These are phyloP conservation scores for Falco naumanni DNA, from an alignment of 2,797 vertebrate species.

Conservation along the genomic window DNA sequence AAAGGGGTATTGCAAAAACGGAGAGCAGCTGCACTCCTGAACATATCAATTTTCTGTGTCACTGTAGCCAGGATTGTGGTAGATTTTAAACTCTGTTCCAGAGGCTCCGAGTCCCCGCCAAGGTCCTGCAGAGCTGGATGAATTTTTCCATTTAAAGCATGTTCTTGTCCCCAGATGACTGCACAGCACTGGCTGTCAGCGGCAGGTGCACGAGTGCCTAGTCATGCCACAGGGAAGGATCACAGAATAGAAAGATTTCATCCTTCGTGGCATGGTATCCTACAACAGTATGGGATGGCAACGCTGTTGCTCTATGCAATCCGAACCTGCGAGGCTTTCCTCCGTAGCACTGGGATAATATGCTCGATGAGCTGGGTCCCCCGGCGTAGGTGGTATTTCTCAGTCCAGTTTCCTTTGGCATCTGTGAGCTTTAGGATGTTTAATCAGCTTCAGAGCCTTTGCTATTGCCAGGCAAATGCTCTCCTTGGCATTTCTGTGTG, in stretches of 20 bases:
- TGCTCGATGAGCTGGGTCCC: background rate
- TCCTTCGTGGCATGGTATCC: background rate
- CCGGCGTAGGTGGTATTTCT: background rate
- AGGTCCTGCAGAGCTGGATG: slow-evolving; percentile 41
- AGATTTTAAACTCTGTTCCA: slow-evolving; percentile 37
- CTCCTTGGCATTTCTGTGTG: background rate
- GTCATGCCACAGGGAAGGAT: slow-evolving; percentile 11
- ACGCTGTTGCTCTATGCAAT: background rate
- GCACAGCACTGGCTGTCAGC: background rate
- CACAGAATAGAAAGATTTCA: background rate
- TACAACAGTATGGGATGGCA: background rate
- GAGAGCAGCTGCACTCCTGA: slow-evolving; percentile 15
- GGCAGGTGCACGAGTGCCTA: slow-evolving; percentile 17
- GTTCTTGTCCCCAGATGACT: slow-evolving; percentile 56
- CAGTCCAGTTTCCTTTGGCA: background rate
- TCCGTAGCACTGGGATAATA: background rate
- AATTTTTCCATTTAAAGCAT: slow-evolving; percentile 43
- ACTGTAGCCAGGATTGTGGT: slow-evolving; percentile 11
- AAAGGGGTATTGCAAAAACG: slow-evolving; percentile 17
- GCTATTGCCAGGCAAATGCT: background rate
- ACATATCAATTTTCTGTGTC: slow-evolving; percentile 36
- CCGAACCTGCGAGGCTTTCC: fast-evolving
- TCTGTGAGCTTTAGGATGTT: background rate
- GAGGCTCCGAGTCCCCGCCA: slow-evolving; percentile 35
- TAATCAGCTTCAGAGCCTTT: background rate